Evolutionary conservation across 2,888 invertebrate genomes (phyloP).

Genomic region (Macropis europaea): DNA sequence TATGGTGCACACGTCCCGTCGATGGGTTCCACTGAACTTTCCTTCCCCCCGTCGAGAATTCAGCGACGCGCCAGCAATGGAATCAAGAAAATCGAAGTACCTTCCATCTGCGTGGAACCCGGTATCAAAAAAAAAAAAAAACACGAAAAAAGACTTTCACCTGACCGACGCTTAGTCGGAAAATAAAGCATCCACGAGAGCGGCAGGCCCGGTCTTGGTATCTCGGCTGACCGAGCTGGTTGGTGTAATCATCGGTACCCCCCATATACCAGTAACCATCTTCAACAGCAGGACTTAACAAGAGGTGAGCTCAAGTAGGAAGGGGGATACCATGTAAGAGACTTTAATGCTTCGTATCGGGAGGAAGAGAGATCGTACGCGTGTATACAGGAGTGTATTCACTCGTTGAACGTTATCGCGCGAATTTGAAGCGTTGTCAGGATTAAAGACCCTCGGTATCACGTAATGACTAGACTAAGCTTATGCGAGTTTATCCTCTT

Average conservation of each 20-base stretch:
- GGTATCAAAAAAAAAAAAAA: neutral
- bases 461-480: conserved; percentile 1
- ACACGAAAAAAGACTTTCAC: conserved; percentile 30
- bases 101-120: neutral
- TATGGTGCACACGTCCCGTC: neutral
- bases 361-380: conserved; percentile 32
- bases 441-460: conserved; percentile 23
- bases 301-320: conserved; percentile 24
- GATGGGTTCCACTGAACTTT: conserved; percentile 6
- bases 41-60: neutral
- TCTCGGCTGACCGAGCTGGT: conserved; percentile 32
- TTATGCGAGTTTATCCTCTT: no score
- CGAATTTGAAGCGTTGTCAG: conserved; percentile 43
- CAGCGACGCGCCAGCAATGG: neutral
- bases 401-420: conserved; percentile 40
- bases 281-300: conserved; percentile 39
- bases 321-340: conserved; percentile 29
- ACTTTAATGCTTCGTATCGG: conserved; percentile 53
- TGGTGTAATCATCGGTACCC: conserved; percentile 50
- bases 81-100: conserved; percentile 26
- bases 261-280: conserved; percentile 32
- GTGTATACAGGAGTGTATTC: conserved; percentile 18
- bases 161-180: conserved; percentile 1
- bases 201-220: conserved; percentile 5
- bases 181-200: conserved; percentile 40